These are phyloP conservation scores for Globicephala melas DNA, from an alignment of 2,113 vertebrate species.

Conservation along the genomic window DNA sequence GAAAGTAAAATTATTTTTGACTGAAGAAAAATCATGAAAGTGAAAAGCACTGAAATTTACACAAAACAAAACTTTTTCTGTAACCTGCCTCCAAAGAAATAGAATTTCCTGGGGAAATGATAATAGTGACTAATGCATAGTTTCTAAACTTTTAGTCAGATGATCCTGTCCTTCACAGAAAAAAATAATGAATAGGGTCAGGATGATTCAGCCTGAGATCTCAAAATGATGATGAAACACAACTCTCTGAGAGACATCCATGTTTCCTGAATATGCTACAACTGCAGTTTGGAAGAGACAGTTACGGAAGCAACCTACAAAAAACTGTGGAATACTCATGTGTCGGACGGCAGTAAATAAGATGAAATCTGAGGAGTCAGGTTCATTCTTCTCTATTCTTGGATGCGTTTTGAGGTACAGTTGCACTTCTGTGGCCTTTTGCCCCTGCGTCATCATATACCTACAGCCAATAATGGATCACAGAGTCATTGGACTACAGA, in stretches of 20 bases:
- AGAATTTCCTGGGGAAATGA: background rate
- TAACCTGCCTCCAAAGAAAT: conserved; percentile 45
- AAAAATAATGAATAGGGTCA: background rate
- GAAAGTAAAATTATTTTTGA: conserved; percentile 53
- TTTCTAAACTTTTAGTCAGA: conserved; percentile 24
- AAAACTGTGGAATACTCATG: background rate
- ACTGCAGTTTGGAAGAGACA: background rate
- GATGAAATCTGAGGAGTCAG: background rate
- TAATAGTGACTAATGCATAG: background rate
- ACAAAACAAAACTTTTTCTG: background rate
- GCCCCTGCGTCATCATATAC: background rate
- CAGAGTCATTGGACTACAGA: background rate
- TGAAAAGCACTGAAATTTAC: background rate
- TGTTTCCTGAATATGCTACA: background rate
- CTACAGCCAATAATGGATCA: background rate
- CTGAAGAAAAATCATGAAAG: conserved; percentile 13
- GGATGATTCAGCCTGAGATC: background rate
- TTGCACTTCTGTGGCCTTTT: background rate
- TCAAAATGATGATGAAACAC: conserved; percentile 1
- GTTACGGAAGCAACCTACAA: background rate
- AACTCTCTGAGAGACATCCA: background rate
- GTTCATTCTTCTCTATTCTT: background rate
- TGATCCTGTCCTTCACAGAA: background rate
- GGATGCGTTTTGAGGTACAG: background rate
- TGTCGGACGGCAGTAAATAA: background rate